phyloP scores from a whole-genome alignment of 2,888 invertebrate species.

The Drepanosiphum platanoidis region DNA sequence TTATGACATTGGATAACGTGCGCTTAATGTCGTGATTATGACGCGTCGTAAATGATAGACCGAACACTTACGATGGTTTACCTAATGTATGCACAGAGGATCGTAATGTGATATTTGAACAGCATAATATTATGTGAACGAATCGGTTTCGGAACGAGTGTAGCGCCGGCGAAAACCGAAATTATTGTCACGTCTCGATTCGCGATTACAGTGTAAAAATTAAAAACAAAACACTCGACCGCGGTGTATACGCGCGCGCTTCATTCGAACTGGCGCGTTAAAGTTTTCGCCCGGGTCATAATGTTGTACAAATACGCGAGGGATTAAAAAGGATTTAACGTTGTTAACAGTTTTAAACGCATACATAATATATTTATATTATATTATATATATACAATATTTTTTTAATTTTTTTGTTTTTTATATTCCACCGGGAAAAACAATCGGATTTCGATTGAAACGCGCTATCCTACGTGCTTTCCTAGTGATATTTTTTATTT shows the following conservation, averaged over 20 bases:
- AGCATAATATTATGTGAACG: too few species aligned
- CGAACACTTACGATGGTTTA: too few species aligned
- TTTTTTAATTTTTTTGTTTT: not conserved
- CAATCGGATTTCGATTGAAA: constrained; percentile 13
- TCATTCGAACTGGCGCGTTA: not conserved
- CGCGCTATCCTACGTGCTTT: too few species aligned
- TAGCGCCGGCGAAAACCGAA: not conserved
- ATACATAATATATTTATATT: not conserved
- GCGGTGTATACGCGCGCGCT: not conserved
- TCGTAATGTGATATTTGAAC: too few species aligned
- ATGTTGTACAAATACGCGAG: not conserved
- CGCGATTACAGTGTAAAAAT: not conserved
- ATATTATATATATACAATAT: not conserved
- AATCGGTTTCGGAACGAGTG: too few species aligned
- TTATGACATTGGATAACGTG: too few species aligned
- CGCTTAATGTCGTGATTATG: too few species aligned
- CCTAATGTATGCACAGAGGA: too few species aligned
- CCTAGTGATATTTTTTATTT: too few species aligned
- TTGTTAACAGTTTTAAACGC: constrained; percentile 43
- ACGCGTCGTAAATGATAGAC: too few species aligned
- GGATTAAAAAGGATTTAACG: constrained; percentile 51
- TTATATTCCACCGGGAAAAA: not conserved
- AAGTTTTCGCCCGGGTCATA: not conserved
- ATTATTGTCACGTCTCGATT: not conserved
- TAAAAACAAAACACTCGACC: not conserved